Percentiles rank a stretch among this genome's conserved stretches.
Evolutionary conservation across 2,113 vertebrate species (phyloP).

Genomic region (Melanerpes formicivorus): DNA sequence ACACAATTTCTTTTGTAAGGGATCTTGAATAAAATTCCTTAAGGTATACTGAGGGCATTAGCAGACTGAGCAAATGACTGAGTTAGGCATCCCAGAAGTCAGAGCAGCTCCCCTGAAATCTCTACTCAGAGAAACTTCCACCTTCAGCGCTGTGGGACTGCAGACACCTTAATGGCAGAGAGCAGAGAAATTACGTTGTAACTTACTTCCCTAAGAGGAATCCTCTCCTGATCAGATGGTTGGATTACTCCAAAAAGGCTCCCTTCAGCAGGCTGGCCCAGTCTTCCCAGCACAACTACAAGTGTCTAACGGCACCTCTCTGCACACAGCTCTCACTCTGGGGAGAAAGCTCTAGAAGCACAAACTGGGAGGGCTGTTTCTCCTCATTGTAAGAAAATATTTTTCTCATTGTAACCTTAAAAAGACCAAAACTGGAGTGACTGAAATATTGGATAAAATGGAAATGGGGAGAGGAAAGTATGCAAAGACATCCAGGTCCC

Average conservation of each 20-base stretch:
- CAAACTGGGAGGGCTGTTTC: background rate
- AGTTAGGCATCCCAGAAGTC: background rate
- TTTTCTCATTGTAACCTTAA: background rate
- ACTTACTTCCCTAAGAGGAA: background rate
- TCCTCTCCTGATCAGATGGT: background rate
- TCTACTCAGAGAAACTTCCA: background rate
- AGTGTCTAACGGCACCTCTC: background rate
- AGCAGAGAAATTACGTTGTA: background rate
- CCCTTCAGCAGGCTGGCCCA: background rate
- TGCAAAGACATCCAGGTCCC: background rate
- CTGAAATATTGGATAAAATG: background rate
- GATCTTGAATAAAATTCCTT: background rate
- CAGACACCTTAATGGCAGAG: background rate
- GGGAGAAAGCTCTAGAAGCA: background rate
- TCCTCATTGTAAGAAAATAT: background rate
- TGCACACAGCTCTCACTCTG: accelerated
- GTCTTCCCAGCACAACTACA: background rate
- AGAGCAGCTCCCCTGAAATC: background rate
- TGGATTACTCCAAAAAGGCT: background rate
- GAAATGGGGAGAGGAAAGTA: background rate
- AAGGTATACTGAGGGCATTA: background rate
- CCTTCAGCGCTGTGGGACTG: background rate
- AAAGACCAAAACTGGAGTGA: background rate
- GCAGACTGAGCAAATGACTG: background rate
- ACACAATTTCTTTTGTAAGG: background rate